Evolutionary conservation across 2,113 vertebrate species (phyloP).

Genomic region (Austrofundulus limnaeus): DNA sequence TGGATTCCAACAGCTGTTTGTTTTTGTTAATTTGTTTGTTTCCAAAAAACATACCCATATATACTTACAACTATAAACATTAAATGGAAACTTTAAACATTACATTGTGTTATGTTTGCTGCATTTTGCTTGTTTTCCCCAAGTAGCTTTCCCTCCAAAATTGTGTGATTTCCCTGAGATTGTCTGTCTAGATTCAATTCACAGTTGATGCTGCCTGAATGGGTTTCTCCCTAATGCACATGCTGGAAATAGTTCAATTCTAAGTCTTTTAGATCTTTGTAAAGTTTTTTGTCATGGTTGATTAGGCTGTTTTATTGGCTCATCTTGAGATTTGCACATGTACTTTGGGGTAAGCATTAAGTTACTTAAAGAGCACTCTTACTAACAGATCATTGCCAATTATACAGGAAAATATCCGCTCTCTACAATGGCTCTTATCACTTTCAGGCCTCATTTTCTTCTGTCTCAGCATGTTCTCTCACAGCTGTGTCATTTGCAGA

Average conservation of each 20-base stretch:
- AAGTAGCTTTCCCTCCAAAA: not conserved
- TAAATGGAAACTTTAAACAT: not conserved
- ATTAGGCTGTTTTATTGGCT: conserved; percentile 33
- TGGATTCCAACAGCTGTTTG: not conserved
- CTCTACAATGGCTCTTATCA: conserved; percentile 15
- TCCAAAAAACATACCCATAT: not conserved
- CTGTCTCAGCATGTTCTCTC: conserved; percentile 2
- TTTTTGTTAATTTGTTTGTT: not conserved
- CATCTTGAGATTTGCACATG: conserved; percentile 27
- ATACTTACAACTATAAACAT: not conserved
- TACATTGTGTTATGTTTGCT: not conserved
- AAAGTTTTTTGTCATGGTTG: conserved; percentile 17
- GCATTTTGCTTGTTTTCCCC: not conserved
- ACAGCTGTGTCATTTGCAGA: conserved; percentile 10
- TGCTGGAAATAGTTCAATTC: conserved; percentile 3
- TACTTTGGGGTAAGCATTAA: conserved; percentile 28
- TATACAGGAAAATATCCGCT: conserved; percentile 25
- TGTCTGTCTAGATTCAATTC: conserved; percentile 11
- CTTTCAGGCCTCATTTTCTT: conserved; percentile 11
- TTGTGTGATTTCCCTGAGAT: not conserved
- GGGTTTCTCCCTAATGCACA: conserved; percentile 10
- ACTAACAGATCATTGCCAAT: conserved; percentile 32
- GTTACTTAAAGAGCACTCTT: conserved; percentile 20
- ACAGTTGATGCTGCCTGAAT: conserved; percentile 1
- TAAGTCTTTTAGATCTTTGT: not conserved